Base-by-base conservation (phyloP, 2,888 invertebrate genomes). In the Epinotia demarniana region DNA sequence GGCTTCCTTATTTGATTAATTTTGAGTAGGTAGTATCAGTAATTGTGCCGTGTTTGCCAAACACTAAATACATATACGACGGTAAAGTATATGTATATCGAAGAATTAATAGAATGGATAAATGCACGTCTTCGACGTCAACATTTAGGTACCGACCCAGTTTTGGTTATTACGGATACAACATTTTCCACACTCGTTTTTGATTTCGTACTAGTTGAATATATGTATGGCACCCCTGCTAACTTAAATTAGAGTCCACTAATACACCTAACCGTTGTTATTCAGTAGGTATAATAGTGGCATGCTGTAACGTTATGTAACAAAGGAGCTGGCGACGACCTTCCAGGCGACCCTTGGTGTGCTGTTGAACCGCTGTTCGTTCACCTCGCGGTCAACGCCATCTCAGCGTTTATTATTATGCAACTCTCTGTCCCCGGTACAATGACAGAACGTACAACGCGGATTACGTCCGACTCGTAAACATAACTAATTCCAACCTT, bases 261-360 rank as follows among this genome's bases (percentile, higher is more conserved):
- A 58, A 63, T 58, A 74, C 33, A 8, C 39, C 39, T 39, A 33
- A 27, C 49, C 72, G 64, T 58, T 64, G 33, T 46, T 55, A 18
- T 67, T 69, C 62, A 63, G 62, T 46, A 70, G 58, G 62, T 46
- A 70, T 57, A 69, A 63, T 46, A 33, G n/a, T 53, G 60, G 33
- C 61, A 13, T 72, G 66, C 18, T 27, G 66, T 83, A 84, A 82
- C 78, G 80, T 85, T 85, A 82, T 80, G 80, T 83, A 87, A 91
- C 89, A 86, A 87, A 86, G 84, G 81, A 83, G 79, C 82, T 88
- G 84, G 82, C 89, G 87, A 79, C 85, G 89, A 92, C 91, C 92
- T 87, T 84, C 86, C 84, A 77, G 82, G 76, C 82, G 83, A 84
- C 84, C 86, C 80, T 81, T 80, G 82, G 76, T 66, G 73, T 66